Percentiles rank a stretch among this genome's conserved stretches.
Conservation (phyloP, 2,888 invertebrate genomes). For the Hermodice carunculata region DNA sequence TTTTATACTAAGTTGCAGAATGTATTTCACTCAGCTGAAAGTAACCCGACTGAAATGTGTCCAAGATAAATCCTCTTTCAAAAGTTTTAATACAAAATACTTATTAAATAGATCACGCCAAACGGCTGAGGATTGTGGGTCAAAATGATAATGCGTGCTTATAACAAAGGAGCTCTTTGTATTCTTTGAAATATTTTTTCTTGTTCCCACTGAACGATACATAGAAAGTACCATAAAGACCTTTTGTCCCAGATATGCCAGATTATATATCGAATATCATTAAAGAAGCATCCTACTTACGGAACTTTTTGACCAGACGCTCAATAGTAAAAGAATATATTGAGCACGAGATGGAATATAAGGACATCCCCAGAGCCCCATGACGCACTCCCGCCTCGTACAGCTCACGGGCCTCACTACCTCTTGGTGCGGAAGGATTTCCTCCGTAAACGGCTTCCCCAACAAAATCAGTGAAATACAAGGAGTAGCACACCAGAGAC, state of each 20-base stretch:
- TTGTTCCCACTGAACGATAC: too few relatives aligned
- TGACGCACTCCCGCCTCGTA: conserved; percentile 95
- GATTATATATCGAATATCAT: background rate
- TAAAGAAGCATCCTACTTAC: conserved; percentile 53
- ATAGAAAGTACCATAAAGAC: too few relatives aligned
- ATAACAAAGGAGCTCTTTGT: too few relatives aligned
- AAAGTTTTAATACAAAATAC: too few relatives aligned
- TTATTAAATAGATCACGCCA: too few relatives aligned
- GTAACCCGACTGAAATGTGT: too few relatives aligned
- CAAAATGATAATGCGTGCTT: too few relatives aligned
- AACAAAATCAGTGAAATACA: conserved; percentile 97
- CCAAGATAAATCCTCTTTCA: too few relatives aligned
- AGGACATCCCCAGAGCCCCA: conserved; percentile 96
- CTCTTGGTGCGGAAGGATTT: conserved; percentile 34
- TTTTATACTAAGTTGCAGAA: too few relatives aligned
- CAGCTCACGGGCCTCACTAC: conserved; percentile 59
- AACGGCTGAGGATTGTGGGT: too few relatives aligned
- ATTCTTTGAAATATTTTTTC: too few relatives aligned
- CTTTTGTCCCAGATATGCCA: background rate
- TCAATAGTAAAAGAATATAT: conserved; percentile 92
- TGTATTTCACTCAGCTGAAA: too few relatives aligned
- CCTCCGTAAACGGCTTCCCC: conserved; percentile 77
- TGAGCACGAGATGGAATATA: conserved; percentile 90
- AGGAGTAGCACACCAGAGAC: conserved; percentile 96
- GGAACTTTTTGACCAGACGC: conserved; percentile 81